Evolutionary conservation across 2,888 invertebrate genomes (phyloP), one percentile per base, ranked within the genome.

Genomic region (Meteorus colon): DNA sequence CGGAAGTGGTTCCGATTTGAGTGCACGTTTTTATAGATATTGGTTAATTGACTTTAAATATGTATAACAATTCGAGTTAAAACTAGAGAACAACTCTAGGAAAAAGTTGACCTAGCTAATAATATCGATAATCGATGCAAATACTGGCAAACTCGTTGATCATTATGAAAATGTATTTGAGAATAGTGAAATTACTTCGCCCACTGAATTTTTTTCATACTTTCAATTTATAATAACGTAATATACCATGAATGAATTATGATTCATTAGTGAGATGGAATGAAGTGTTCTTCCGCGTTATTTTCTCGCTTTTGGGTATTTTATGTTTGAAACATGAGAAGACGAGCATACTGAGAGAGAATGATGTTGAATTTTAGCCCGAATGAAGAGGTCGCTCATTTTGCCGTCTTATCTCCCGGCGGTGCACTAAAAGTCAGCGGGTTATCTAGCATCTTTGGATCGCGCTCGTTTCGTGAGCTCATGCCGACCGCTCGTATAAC

Each of bases 351-450:
- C 4, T n/a, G 16, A 8, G 59, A 16, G 48, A 29, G 63, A 63
- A 63, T 48, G 63, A 55, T 55, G 63, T 45, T 45, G n/a, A 63
- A 72, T 63, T 63, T 72, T 63, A 19, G 19, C 48, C 48, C 16
- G 37, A 72, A 72, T 72, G 27, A 72, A 72, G 72, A 72, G 72
- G 63, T 63, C 72, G 72, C 72, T 72, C 72, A 72, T 72, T 72
- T 72, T 34, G 51, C 27, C 51, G 63, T 63, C 63, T 72, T 63
- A 63, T 72, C 62, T 72, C 48, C 19, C 29, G 62, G 45, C n/a
- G 60, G 59, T 71, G 71, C 71, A 72, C 45, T 72, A 72, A 72
- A 72, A 72, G 45, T 72, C 63, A 63, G 51, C 45, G 29, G 63
- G 62, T 48, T 72, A 72, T 72, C 72, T 62, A 24, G 27, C 45